Conservation (phyloP, 2,113 vertebrate species). For the Nothoprocta pentlandii region DNA sequence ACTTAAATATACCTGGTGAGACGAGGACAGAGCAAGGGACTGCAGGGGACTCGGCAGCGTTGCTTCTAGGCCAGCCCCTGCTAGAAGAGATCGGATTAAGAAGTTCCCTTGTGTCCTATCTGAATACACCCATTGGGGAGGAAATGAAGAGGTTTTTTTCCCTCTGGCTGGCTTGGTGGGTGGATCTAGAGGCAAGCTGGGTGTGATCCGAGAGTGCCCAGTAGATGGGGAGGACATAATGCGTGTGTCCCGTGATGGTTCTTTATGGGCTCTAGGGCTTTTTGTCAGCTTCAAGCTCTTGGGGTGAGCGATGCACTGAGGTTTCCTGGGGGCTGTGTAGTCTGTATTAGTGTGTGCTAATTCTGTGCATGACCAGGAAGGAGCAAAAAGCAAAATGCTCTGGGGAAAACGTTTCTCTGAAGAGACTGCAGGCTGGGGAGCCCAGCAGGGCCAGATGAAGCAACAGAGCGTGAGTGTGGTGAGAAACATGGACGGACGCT, state of each 20-base stretch:
- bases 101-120: background rate
- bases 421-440: background rate
- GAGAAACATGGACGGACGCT: background rate
- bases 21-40: no score
- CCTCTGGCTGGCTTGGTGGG: no score
- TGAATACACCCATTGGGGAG: no score
- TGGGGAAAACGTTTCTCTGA: rapidly evolving
- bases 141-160: no score
- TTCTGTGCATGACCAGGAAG: background rate
- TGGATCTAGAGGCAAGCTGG: no score
- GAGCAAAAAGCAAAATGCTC: background rate
- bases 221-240: background rate
- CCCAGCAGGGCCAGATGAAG: background rate
- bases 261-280: background rate
- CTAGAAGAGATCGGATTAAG: background rate
- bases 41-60: background rate
- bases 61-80: background rate
- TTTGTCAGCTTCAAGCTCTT: rapidly evolving
- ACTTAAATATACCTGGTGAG: background rate
- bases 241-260: background rate
- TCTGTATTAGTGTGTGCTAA: background rate
- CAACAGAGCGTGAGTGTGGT: rapidly evolving
- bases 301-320: background rate
- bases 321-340: background rate
- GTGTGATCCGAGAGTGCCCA: no score